Percentiles rank a stretch among this genome's conserved stretches.
Evolutionary conservation across 1,140 invertebrate genomes (phyloP).

Genomic region (Neelides sp.): DNA sequence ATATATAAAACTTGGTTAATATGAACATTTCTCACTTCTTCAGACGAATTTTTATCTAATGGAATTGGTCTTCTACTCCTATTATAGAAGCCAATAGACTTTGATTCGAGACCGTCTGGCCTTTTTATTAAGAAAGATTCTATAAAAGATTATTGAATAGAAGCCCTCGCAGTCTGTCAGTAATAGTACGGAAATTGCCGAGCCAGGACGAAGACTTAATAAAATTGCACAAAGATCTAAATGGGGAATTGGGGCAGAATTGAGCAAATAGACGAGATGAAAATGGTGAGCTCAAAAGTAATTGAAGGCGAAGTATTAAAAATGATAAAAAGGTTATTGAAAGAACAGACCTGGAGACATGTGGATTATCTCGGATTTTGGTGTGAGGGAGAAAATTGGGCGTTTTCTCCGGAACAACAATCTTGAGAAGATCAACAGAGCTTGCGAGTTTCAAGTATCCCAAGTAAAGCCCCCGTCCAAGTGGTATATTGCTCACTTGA

Average conservation of each 20-base stretch:
- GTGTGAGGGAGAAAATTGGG: constrained; percentile 87
- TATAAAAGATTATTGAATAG: not conserved
- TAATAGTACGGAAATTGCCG: no score
- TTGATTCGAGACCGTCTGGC: no score
- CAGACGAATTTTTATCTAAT: no score
- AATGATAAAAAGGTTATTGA: not conserved
- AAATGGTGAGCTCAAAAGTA: not conserved
- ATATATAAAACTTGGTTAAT: no score
- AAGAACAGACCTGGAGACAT: constrained; percentile 73
- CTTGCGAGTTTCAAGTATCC: constrained; percentile 91
- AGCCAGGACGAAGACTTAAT: no score
- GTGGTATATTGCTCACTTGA: constrained; percentile 65
- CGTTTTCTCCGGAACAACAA: constrained; percentile 77
- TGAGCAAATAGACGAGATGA: not conserved
- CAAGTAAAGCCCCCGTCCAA: constrained; percentile 77
- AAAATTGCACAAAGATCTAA: no score
- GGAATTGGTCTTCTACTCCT: no score
- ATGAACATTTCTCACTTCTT: no score
- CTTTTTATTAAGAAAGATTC: no score
- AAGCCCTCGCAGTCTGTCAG: not conserved
- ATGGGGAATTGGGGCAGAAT: no score
- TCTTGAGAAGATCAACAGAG: constrained; percentile 81
- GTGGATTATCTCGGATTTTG: constrained; percentile 83
- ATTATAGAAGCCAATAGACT: no score
- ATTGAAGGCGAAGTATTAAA: not conserved